phyloP scores from a whole-genome alignment of 2,113 vertebrate genomes.

The Litocranius walleri region DNA sequence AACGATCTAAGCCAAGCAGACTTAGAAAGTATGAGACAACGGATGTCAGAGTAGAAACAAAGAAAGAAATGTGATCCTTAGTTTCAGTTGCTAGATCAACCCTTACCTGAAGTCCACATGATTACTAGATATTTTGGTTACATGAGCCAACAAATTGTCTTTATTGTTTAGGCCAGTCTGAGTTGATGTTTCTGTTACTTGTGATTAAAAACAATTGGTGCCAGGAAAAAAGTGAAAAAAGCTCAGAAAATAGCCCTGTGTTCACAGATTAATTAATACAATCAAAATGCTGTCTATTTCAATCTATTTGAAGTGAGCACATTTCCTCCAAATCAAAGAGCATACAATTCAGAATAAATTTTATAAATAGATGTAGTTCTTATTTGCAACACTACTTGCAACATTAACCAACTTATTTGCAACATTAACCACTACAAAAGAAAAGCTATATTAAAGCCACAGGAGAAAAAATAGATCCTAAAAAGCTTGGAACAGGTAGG shows the following conservation, averaged over 20 bases:
- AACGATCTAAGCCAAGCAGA: neutral
- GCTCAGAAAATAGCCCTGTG: neutral
- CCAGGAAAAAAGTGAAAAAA: constrained; percentile 1
- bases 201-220: neutral
- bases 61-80: neutral
- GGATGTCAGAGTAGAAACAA: neutral
- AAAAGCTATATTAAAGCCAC: neutral
- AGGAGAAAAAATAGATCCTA: neutral
- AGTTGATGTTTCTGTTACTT: neutral
- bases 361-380: neutral
- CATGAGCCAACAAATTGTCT: neutral
- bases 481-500: neutral
- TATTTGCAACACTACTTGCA: neutral
- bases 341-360: neutral
- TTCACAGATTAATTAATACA: neutral
- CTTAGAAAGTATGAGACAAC: neutral
- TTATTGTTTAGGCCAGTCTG: neutral
- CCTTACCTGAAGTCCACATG: neutral
- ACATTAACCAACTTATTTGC: neutral
- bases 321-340: neutral
- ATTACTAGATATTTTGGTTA: neutral
- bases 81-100: constrained; percentile 21
- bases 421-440: neutral
- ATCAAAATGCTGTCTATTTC: neutral
- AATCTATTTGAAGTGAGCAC: neutral